phyloP scores from a whole-genome alignment of 2,888 invertebrate species.

The Terebella lapidaria region DNA sequence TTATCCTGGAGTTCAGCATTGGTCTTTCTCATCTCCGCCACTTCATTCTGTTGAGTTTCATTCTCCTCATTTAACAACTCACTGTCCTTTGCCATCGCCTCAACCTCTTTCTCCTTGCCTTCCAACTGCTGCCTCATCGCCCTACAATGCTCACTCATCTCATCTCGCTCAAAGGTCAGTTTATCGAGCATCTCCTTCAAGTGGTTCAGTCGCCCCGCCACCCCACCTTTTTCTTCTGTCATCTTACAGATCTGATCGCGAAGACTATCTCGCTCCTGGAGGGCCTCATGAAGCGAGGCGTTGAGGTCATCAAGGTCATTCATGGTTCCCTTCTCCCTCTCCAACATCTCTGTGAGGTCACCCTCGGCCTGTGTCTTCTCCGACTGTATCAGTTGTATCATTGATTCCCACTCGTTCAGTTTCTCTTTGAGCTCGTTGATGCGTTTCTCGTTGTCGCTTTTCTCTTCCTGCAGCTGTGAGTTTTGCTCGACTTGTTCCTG shows the following conservation, averaged over 20 bases:
- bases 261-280: slow-evolving; percentile 39
- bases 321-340: slow-evolving; percentile 1
- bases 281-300: slow-evolving; percentile 30
- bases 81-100: background rate
- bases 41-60: slow-evolving; percentile 6
- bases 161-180: slow-evolving; percentile 22
- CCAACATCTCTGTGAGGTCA: slow-evolving; percentile 10
- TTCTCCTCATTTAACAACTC: slow-evolving; percentile 10
- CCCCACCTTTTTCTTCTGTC: slow-evolving; percentile 5
- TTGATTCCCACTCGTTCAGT: slow-evolving; percentile 39
- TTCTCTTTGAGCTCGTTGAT: slow-evolving; percentile 10
- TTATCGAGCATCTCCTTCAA: slow-evolving; percentile 20
- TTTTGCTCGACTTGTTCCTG: background rate
- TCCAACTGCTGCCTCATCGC: background rate
- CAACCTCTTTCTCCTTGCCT: background rate
- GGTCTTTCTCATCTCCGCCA: background rate
- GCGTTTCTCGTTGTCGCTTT: background rate
- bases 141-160: slow-evolving; percentile 15
- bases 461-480: slow-evolving; percentile 2
- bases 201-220: slow-evolving; percentile 6
- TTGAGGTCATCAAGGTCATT: slow-evolving; percentile 22
- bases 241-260: slow-evolving; percentile 26
- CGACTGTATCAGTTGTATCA: slow-evolving; percentile 35
- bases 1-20: background rate
- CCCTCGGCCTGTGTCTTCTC: slow-evolving; percentile 16